phyloP scores from a whole-genome alignment of 92 coral and sea anemone genomes.

The Zoanthus sociatus region DNA sequence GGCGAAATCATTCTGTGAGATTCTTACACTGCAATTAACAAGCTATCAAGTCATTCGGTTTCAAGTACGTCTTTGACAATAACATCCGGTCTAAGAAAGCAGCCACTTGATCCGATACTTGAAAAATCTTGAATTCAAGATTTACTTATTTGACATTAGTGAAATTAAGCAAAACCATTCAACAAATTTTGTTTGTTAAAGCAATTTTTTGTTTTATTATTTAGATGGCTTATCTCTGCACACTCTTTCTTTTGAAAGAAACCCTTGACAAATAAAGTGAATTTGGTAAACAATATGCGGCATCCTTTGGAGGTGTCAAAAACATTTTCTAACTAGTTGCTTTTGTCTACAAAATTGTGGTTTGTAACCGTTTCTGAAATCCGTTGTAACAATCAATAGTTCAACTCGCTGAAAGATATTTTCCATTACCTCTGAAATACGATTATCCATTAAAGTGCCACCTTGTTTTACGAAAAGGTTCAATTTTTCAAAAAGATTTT shows the following conservation, averaged over 20 bases:
- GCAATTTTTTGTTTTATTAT: background rate
- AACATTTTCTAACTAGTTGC: background rate
- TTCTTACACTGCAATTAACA: slow-evolving; percentile 88
- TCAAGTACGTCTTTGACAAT: slow-evolving; percentile 65
- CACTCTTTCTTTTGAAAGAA: background rate
- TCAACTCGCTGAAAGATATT: slow-evolving; percentile 17
- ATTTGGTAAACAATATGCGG: slow-evolving; percentile 34
- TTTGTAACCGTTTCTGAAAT: slow-evolving; percentile 16
- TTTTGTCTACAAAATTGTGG: slow-evolving; percentile 5
- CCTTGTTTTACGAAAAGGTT: background rate
- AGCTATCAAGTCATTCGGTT: slow-evolving; percentile 60
- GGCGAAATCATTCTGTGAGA: slow-evolving; percentile 72
- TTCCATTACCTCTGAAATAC: background rate
- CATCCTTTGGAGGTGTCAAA: slow-evolving; percentile 22
- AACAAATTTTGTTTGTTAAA: background rate
- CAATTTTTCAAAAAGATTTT: background rate
- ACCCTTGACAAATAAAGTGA: background rate
- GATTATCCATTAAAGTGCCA: background rate
- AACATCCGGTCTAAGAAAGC: slow-evolving; percentile 79
- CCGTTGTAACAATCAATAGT: slow-evolving; percentile 39
- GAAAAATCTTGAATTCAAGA: slow-evolving; percentile 37
- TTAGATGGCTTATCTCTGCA: slow-evolving; percentile 2
- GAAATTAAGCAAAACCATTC: background rate
- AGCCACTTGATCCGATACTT: slow-evolving; percentile 20
- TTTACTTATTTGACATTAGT: slow-evolving; percentile 18